Percentiles rank a stretch among this genome's conserved stretches.
Evolutionary conservation across 2,797 vertebrate species (phyloP).

Genomic region (Psittacula derbiana): DNA sequence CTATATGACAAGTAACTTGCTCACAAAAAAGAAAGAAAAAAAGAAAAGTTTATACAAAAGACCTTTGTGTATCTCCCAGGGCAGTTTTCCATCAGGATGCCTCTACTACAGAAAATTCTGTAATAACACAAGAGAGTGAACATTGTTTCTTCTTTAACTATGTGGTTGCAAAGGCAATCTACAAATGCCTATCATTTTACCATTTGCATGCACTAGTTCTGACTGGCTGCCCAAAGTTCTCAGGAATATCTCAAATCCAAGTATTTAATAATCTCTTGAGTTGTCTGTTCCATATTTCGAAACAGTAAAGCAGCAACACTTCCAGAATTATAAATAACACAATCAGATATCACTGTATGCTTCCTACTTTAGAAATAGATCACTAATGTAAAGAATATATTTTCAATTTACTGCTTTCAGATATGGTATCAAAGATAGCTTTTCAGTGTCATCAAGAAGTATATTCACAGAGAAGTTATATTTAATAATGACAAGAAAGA

Average conservation of each 20-base stretch:
- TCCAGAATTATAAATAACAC: slow-evolving; percentile 39
- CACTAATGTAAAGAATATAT: neutral
- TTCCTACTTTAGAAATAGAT: slow-evolving; percentile 36
- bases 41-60: neutral
- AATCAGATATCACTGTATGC: neutral
- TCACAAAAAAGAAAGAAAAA: neutral
- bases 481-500: neutral
- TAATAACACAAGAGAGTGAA: neutral
- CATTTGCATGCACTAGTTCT: slow-evolving; percentile 8
- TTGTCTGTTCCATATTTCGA: slow-evolving; percentile 52
- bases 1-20: neutral
- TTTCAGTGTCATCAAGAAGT: neutral
- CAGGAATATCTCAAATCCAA: slow-evolving; percentile 22
- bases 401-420: slow-evolving; percentile 33
- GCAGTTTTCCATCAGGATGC: neutral
- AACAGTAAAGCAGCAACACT: slow-evolving; percentile 19
- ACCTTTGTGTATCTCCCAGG: neutral
- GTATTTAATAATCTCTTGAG: slow-evolving; percentile 48
- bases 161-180: slow-evolving; percentile 32
- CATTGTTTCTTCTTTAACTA: slow-evolving; percentile 38
- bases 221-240: slow-evolving; percentile 32
- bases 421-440: neutral
- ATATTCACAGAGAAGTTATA: neutral
- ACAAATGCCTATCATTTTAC: slow-evolving; percentile 51
- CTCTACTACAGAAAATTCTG: slow-evolving; percentile 2